Evolutionary conservation across 2,113 vertebrate genomes (phyloP), one percentile per base, ranked within the genome.

Genomic region (Nothocercus julius): DNA sequence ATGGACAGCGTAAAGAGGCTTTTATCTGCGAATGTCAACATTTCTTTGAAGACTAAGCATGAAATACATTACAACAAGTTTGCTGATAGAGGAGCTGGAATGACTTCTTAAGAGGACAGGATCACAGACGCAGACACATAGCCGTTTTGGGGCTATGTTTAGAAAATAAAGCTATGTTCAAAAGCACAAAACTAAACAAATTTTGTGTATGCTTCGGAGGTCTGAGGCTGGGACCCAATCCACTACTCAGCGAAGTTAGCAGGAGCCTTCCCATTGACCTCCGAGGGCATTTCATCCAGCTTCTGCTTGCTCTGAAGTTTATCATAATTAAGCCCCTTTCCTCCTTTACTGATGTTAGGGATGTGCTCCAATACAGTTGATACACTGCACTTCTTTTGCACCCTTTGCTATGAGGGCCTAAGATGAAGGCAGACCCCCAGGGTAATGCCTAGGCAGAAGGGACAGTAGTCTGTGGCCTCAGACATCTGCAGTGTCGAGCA

Each of bases 31-130:
- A 79, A 89, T 93, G 94, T 82, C 94, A 95, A 84, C 64, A 62
- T 95, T 69, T 68, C 98, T 98, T 98, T 98, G 97, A 98, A 98
- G 97, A 51, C 85, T 44, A 77, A 89, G 84, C 74, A 94, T 74
- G 92, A 95, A 94, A 93, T 96, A 95, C 34, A 93, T 97, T 97
- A 93, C 79, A 96, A 95, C 64, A 92, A 94, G 92, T 95, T 95
- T 92, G 94, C 72, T 95, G 97, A 97, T 96, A 97, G 95, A 97
- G 93, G 94, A 92, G 92, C 92, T 97, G 94, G 96, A 89, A 96
- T 96, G 90, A 92, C 95, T 95, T 93, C 94, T 89, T 89, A 93
- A 95, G 89, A 82, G 56, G 45, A 91, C 73, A 90, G 47, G 82
- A 94, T 92, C 82, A 91, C 53, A 89, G 90, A 91, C 91, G 82